Evolutionary conservation across 2,113 vertebrate species (phyloP), one percentile per base, ranked within the genome.

Genomic region (Heterotis niloticus): DNA sequence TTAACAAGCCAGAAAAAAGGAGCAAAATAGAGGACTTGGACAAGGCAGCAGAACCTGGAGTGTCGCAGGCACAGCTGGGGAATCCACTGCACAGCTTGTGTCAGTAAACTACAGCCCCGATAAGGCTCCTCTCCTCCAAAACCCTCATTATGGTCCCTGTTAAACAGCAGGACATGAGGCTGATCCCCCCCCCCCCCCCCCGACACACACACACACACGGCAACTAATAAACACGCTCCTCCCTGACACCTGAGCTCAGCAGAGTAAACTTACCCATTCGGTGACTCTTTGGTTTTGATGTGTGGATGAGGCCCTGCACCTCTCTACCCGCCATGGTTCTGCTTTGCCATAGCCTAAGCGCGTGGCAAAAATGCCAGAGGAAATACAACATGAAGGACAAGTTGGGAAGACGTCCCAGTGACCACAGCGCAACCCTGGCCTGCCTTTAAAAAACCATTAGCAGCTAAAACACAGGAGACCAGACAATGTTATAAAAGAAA

Each of bases 41-140:
- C 13, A 4, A 23, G 10, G 60, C 13, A 28, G n/a, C 10, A 23
- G 76, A 14, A n/a, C 44, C 11, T n/a, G 13, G 4, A 44, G 51
- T 28, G 52, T 67, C 17, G 67, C 16, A 24, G 64, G 26, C 23
- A 57, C 29, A 28, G 51, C 34, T 68, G 64, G 14, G n/a, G 74
- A 79, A 84, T 79, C 82, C 79, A 77, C 77, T 54, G 67, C 70
- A 59, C 68, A 75, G 65, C 66, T 77, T 78, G 73, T 72, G 73
- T 29, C 85, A 81, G 82, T 81, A 83, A 84, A 78, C 76, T 79
- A 80, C 70, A 66, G 69, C 70, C 78, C 76, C 75, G 84, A 87
- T 85, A 79, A 88, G 82, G 81, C 83, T 85, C 82, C 85, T 85
- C 81, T 86, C 78, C 52, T 85, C 83, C 81, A 83, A 82, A 82